Conservation (phyloP, 2,888 invertebrate species). For the Cosmia trapezina region DNA sequence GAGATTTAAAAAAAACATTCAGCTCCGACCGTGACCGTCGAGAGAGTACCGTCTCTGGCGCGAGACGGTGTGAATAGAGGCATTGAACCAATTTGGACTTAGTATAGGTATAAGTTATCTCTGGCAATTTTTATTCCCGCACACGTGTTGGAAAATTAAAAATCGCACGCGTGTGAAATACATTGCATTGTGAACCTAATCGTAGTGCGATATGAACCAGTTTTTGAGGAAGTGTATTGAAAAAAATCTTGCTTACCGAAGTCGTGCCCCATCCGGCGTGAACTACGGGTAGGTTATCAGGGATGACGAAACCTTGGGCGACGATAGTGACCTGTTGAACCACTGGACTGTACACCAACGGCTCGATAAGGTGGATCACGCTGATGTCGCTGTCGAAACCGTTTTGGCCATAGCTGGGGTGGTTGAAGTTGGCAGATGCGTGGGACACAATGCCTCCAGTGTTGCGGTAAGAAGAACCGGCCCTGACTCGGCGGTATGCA, state of each 20-base stretch:
- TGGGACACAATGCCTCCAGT: conserved; percentile 73
- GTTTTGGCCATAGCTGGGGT: conserved; percentile 70
- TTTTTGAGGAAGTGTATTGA: no score
- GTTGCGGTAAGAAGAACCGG: conserved; percentile 75
- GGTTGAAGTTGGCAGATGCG: conserved; percentile 66
- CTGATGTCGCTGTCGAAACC: conserved; percentile 74
- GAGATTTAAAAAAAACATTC: no score
- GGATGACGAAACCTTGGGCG: conserved; percentile 48
- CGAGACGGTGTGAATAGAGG: no score
- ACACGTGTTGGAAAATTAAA: no score
- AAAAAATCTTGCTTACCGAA: conserved; percentile 65
- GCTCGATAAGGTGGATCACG: conserved; percentile 63
- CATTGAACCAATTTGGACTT: no score
- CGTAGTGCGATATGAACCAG: no score
- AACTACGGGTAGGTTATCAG: conserved; percentile 68
- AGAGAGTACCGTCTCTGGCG: no score
- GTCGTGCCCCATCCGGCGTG: conserved; percentile 78
- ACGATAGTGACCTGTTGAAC: conserved; percentile 68
- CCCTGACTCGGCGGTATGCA: conserved; percentile 59
- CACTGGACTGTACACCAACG: conserved; percentile 62
- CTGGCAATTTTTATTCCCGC: no score
- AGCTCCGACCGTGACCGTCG: no score
- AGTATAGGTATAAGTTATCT: no score
- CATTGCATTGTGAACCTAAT: no score
- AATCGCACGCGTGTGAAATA: no score